phyloP scores from a whole-genome alignment of 2,888 invertebrate species.

The Lacanobia wlatinum region DNA sequence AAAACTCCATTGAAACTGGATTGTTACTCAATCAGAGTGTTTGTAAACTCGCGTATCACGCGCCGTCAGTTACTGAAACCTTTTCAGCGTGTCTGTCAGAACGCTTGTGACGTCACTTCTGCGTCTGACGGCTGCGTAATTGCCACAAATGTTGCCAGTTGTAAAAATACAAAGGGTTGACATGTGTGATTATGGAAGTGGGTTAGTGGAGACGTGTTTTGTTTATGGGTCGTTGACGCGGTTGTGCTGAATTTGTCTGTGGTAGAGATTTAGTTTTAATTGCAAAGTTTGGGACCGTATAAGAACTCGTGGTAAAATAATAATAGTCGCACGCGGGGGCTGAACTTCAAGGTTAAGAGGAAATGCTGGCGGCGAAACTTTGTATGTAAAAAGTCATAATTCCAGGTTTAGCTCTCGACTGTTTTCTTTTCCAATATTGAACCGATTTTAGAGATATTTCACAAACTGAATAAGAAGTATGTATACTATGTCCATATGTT shows the following conservation, averaged over 20 bases:
- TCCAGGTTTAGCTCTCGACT: no score
- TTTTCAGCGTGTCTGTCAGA: slow-evolving; percentile 59
- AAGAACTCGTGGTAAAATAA: no score
- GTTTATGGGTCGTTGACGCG: slow-evolving; percentile 23
- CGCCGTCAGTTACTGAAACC: slow-evolving; percentile 58
- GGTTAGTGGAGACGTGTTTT: slow-evolving; percentile 36
- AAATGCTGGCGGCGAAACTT: no score
- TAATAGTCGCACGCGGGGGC: no score
- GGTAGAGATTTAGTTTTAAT: not conserved
- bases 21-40: slow-evolving; percentile 59
- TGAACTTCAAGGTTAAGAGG: no score
- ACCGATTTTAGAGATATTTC: no score
- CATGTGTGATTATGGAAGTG: slow-evolving; percentile 47
- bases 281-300: no score
- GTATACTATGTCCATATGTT: no score
- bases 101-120: slow-evolving; percentile 60
- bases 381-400: no score
- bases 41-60: slow-evolving; percentile 59
- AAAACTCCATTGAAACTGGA: slow-evolving; percentile 51
- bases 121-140: slow-evolving; percentile 67
- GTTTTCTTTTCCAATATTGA: no score
- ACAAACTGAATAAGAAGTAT: no score
- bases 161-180: slow-evolving; percentile 57
- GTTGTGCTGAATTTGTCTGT: not conserved
- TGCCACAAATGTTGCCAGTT: slow-evolving; percentile 64